These are phyloP conservation scores for Acinonyx jubatus DNA, from an alignment of 2,113 vertebrate genomes.

Conservation along the genomic window DNA sequence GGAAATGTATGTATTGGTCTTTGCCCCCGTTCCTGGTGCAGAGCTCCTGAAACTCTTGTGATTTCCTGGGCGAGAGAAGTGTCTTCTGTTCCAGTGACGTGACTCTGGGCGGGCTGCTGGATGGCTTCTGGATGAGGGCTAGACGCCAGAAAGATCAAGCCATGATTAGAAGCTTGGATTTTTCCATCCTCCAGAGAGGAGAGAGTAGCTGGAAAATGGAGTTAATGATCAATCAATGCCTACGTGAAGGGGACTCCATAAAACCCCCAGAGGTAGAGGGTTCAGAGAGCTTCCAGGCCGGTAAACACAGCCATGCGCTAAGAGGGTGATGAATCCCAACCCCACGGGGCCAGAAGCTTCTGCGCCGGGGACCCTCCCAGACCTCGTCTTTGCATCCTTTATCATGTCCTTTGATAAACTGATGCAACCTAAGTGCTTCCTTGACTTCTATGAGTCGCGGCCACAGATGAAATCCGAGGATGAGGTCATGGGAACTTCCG, in stretches of 20 bases:
- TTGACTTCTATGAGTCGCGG: not conserved
- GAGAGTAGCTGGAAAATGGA: not conserved
- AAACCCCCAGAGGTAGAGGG: not conserved
- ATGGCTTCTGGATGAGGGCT: not conserved
- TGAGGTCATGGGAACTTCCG: not conserved
- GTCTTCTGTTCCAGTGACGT: not conserved
- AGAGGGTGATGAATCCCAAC: not conserved
- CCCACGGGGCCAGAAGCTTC: not conserved
- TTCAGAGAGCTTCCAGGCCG: not conserved
- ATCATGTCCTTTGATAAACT: not conserved
- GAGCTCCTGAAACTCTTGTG: not conserved
- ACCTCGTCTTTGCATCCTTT: not conserved
- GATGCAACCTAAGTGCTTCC: not conserved
- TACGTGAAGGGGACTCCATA: not conserved
- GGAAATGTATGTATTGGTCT: not conserved
- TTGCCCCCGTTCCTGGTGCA: not conserved
- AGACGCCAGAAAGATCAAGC: not conserved
- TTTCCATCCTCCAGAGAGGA: not conserved
- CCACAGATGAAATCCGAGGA: not conserved
- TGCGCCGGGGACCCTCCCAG: not conserved
- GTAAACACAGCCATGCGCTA: not conserved
- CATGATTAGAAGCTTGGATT: not conserved
- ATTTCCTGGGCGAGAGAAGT: not conserved
- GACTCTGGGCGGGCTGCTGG: not conserved
- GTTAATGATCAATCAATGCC: not conserved